A percentile compares a stretch with the other conserved stretches of the same genome.
phyloP scores from a whole-genome alignment of 1,140 invertebrate species.

The Drosophila funebris region DNA sequence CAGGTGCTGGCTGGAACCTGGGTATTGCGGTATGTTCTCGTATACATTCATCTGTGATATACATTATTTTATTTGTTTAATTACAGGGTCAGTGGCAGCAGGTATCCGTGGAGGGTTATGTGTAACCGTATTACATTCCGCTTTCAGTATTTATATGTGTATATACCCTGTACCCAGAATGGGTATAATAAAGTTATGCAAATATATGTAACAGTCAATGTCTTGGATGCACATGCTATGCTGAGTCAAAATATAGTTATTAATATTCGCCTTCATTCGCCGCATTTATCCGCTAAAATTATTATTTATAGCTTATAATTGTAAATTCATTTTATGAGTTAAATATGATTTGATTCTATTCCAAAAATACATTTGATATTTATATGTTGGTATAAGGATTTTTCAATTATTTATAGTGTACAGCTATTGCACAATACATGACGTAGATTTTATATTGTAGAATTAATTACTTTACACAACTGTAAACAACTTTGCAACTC shows the following conservation, averaged over 20 bases:
- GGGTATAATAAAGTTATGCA: background rate
- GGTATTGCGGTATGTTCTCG: slow-evolving; percentile 87
- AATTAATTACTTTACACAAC: too few relatives aligned
- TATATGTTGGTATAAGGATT: too few relatives aligned
- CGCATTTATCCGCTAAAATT: too few relatives aligned
- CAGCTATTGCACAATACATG: too few relatives aligned
- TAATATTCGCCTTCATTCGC: background rate
- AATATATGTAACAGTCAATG: slow-evolving; percentile 2
- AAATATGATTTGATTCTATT: too few relatives aligned
- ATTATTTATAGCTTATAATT: too few relatives aligned
- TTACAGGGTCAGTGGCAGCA: slow-evolving; percentile 81
- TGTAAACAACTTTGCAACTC: too few relatives aligned
- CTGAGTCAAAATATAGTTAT: background rate
- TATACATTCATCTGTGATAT: background rate
- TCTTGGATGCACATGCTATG: background rate
- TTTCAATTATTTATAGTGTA: too few relatives aligned
- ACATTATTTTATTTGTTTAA: background rate
- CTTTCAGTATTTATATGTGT: slow-evolving; percentile 41
- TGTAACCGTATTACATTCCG: slow-evolving; percentile 52
- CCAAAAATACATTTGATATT: too few relatives aligned
- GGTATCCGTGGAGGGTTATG: slow-evolving; percentile 74
- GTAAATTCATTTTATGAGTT: too few relatives aligned
- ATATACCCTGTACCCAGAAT: slow-evolving; percentile 5
- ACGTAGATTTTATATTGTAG: too few relatives aligned
- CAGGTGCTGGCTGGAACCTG: slow-evolving; percentile 90